Conservation (phyloP, 2,113 vertebrate species). For the Cyanistes caeruleus region DNA sequence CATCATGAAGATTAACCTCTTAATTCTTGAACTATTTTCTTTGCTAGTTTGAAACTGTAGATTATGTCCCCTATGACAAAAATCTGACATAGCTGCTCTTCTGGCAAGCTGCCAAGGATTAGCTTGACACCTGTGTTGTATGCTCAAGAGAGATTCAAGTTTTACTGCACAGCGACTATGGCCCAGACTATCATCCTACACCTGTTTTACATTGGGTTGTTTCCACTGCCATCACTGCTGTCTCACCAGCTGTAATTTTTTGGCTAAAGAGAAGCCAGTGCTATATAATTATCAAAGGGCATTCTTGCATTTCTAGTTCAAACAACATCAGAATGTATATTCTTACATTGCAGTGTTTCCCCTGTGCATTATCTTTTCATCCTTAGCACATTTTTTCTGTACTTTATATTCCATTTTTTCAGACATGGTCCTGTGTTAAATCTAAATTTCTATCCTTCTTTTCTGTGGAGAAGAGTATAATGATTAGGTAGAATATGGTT, state of each 20-base stretch:
- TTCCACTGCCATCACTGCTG: neutral
- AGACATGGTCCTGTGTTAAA: neutral
- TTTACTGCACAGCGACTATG: neutral
- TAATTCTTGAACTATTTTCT: neutral
- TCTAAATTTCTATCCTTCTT: neutral
- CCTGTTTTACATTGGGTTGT: neutral
- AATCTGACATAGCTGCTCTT: neutral
- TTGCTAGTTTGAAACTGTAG: neutral
- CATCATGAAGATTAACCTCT: neutral
- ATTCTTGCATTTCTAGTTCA: neutral
- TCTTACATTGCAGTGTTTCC: neutral
- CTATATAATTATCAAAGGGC: neutral
- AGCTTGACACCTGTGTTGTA: neutral
- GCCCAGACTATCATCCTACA: neutral
- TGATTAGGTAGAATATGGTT: neutral
- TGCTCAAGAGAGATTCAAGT: neutral
- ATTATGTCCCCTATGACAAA: neutral
- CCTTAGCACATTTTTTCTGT: neutral
- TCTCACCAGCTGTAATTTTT: constrained; percentile 10
- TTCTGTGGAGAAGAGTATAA: neutral
- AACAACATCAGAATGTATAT: neutral
- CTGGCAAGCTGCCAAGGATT: neutral
- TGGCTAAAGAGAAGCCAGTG: neutral
- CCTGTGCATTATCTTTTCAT: neutral
- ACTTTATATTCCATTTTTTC: neutral